Base-by-base conservation (phyloP, 2,797 vertebrate species). In the Etheostoma perlongum region DNA sequence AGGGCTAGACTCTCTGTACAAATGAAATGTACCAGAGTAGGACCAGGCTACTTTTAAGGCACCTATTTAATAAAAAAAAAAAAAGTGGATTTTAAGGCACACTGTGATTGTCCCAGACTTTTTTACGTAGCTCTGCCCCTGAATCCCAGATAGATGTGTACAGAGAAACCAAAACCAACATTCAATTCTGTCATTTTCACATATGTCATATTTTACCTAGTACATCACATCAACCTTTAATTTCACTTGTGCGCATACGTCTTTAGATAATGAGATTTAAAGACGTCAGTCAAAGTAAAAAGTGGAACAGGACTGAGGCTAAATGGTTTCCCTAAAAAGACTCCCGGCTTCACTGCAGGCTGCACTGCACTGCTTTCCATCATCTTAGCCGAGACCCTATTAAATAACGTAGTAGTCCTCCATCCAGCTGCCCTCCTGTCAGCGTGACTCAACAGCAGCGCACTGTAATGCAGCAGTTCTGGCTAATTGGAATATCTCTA, bases 401-500 rank as follows among this genome's bases (percentile, higher is more conserved):
- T 77, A 78, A 87, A 82, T 84, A 59, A 81, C 77, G 77, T 18
- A 13, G 78, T 5, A 23, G 52, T 57, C 76, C 57, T 63, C 77
- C 81, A 69, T 60, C 65, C 67, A 51, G 64, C 82, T 63, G 44
- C 80, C 49, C 54, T 68, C 42, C 76, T 76, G 81, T 83, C 77
- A 72, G 66, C 55, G 13, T 7, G 65, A 76, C 71, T 80, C 47
- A 4, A 48, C 51, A 82, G 76, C 66, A 8, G 49, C 6, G 1
- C 53, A 16, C 67, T 68, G 71, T 54, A 72, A 65, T 30, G 63
- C 76, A 67, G 82, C 79, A 33, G 66, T 62, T 76, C 40, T 46
- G 1, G 69, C 71, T 86, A 82, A 81, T 84, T 85, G 82, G 79
- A 84, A 80, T 88, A 81, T 84, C 69, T 82, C 60, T 71, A 78